A percentile compares a stretch with the other conserved stretches of the same genome.
Conservation (phyloP, 2,113 vertebrate genomes). For the Camelus bactrianus region DNA sequence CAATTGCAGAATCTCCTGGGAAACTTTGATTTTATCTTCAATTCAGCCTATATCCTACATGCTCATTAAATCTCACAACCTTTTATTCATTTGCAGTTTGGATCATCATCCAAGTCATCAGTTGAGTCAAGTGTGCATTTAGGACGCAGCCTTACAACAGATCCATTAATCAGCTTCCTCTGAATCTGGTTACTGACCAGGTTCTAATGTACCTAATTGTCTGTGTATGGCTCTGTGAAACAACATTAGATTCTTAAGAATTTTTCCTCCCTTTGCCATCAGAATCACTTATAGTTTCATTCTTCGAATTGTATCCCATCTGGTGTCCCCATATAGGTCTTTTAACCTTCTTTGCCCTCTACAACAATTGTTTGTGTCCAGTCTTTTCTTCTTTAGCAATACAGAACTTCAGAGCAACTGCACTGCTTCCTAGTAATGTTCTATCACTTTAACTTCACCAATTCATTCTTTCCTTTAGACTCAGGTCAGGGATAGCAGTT, state of each 20-base stretch:
- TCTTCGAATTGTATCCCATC: not conserved
- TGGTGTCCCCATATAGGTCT: not conserved
- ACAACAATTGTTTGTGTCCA: not conserved
- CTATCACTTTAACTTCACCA: not conserved
- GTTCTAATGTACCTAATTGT: not conserved
- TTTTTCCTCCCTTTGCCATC: constrained; percentile 6
- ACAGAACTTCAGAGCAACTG: not conserved
- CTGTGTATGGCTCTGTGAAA: not conserved
- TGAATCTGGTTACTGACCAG: not conserved
- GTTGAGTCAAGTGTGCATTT: not conserved
- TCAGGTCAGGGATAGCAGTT: not conserved
- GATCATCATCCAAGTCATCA: not conserved
- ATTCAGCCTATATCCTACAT: not conserved
- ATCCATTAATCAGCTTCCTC: not conserved
- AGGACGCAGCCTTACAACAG: not conserved
- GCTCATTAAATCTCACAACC: not conserved
- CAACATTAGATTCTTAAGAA: not conserved
- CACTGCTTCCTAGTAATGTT: not conserved
- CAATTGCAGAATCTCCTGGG: not conserved
- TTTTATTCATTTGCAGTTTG: constrained; percentile 1
- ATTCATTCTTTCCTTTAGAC: not conserved
- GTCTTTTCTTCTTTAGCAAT: not conserved
- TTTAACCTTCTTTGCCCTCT: not conserved
- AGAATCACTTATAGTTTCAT: constrained; percentile 8
- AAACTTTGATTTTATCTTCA: not conserved